phyloP scores from a whole-genome alignment of 2,797 vertebrate species.

The Falco cherrug region DNA sequence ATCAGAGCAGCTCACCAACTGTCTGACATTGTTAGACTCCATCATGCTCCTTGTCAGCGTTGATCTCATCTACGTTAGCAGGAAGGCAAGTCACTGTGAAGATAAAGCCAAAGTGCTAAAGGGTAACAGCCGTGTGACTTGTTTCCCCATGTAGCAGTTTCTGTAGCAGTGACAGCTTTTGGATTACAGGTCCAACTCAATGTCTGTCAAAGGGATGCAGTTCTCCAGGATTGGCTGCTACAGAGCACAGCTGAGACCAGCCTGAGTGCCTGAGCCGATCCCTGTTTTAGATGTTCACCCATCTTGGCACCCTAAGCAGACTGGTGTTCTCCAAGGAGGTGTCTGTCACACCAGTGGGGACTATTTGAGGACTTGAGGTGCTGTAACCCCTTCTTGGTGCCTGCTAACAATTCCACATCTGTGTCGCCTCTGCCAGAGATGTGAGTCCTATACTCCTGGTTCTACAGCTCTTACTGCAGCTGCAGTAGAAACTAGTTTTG shows the following conservation, averaged over 20 bases:
- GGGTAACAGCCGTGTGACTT: not conserved
- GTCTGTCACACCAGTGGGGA: not conserved
- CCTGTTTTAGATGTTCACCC: not conserved
- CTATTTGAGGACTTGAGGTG: accelerated
- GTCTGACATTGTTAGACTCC: not conserved
- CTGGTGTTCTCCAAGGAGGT: not conserved
- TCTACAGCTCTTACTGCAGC: not conserved
- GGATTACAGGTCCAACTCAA: not conserved
- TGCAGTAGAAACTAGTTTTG: not conserved
- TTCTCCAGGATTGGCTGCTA: not conserved
- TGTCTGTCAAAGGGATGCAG: not conserved
- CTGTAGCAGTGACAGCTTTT: not conserved
- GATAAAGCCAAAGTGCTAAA: slow-evolving; percentile 15
- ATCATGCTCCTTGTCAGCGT: not conserved
- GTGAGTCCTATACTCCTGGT: not conserved
- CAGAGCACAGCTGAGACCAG: not conserved
- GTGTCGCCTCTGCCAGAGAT: not conserved
- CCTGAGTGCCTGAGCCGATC: not conserved
- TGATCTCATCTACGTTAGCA: not conserved
- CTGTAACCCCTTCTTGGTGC: not conserved
- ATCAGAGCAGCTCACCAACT: not conserved
- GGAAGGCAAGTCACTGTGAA: not conserved
- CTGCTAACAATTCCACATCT: not conserved
- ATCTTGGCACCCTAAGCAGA: not conserved
- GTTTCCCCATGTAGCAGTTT: not conserved